These are phyloP conservation scores for Salarias fasciatus DNA, from an alignment of 2,797 vertebrate species.

Conservation along the genomic window DNA sequence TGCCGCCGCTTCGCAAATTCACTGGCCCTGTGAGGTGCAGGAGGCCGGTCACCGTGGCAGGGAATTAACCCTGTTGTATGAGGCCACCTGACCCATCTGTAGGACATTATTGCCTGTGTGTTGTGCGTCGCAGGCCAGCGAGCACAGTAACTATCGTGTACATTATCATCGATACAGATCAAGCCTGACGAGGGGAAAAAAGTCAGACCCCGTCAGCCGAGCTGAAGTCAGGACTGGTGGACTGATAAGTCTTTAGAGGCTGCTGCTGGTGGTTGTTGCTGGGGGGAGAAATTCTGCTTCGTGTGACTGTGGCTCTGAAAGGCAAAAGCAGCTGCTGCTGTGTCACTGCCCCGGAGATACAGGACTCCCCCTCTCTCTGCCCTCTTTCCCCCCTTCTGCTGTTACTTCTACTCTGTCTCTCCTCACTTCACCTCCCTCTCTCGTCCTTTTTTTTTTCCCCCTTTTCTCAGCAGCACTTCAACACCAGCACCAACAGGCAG, in stretches of 20 bases:
- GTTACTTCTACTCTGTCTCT: conserved; percentile 33
- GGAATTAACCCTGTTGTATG: conserved; percentile 51
- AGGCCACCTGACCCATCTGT: conserved; percentile 48
- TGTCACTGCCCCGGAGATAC: conserved; percentile 57
- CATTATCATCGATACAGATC: conserved; percentile 61
- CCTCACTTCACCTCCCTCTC: conserved; percentile 23
- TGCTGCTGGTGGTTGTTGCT: conserved; percentile 50
- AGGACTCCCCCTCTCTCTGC: conserved; percentile 10
- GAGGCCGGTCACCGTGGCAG: conserved; percentile 26
- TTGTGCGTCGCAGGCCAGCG: conserved; percentile 37
- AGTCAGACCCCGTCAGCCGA: conserved; percentile 28
- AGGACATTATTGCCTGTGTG: conserved; percentile 49
- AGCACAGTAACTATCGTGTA: conserved; percentile 44
- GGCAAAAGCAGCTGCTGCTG: conserved; percentile 64
- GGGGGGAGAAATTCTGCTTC: conserved; percentile 39
- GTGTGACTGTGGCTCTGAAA: conserved; percentile 32
- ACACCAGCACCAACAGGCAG: conserved; percentile 52
- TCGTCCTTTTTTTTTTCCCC: not conserved
- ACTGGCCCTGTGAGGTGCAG: conserved; percentile 28
- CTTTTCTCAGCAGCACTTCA: conserved; percentile 44
- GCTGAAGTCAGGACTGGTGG: conserved; percentile 36
- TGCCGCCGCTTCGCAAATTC: conserved; percentile 40
- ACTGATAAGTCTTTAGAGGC: conserved; percentile 55
- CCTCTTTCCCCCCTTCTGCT: conserved; percentile 1
- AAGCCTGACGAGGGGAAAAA: conserved; percentile 37